Evolutionary conservation across 2,888 invertebrate genomes (phyloP).

Genomic region (Magallana nippona): DNA sequence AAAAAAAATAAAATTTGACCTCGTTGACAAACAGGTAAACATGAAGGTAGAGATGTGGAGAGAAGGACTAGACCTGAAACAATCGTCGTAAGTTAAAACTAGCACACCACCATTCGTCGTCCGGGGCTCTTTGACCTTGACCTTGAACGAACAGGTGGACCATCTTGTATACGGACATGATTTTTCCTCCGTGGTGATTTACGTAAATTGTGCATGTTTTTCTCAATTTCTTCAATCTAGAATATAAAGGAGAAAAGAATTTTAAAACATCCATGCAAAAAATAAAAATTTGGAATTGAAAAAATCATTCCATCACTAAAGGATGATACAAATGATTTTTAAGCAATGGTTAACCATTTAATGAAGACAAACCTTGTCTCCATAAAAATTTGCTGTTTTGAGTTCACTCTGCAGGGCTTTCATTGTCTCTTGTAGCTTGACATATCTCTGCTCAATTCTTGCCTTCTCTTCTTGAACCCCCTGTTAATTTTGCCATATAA

Average conservation of each 20-base stretch:
- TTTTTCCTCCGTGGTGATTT: constrained; percentile 53
- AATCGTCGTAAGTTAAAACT: neutral
- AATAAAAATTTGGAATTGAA: too few relatives aligned
- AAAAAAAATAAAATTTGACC: neutral
- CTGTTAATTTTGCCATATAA: constrained; percentile 53
- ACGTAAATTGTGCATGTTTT: constrained; percentile 58
- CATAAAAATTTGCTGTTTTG: constrained; percentile 59
- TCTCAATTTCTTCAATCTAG: constrained; percentile 61
- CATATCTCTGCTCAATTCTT: constrained; percentile 72
- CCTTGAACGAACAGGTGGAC: constrained; percentile 52
- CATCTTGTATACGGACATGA: constrained; percentile 49
- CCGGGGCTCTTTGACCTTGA: constrained; percentile 40
- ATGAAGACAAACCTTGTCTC: constrained; percentile 56
- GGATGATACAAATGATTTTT: too few relatives aligned
- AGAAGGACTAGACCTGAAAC: constrained; percentile 15
- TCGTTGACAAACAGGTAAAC: neutral
- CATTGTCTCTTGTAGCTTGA: constrained; percentile 71
- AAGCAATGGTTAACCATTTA: neutral
- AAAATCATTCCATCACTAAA: too few relatives aligned
- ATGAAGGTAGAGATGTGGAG: neutral
- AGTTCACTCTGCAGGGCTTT: constrained; percentile 68
- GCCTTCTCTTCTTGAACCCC: constrained; percentile 70
- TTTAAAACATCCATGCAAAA: neutral
- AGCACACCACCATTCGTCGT: neutral
- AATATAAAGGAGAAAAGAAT: constrained; percentile 12